Base-by-base conservation (phyloP, 2,888 invertebrate species). In the Blastobasis adustella region DNA sequence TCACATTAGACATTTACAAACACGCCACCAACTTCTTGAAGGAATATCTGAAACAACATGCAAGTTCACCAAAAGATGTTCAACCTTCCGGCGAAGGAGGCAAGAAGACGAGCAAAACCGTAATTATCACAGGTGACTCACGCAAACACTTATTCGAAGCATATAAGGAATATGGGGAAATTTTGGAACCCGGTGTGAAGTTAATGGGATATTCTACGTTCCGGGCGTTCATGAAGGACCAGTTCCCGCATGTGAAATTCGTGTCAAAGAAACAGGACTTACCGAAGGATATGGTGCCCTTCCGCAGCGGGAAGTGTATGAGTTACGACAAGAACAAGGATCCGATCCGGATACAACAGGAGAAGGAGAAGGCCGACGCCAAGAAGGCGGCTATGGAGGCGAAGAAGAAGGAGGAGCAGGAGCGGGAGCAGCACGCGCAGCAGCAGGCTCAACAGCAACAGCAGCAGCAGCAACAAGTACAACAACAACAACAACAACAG, bases 191-290 rank as follows among this genome's bases (percentile, higher is more conserved):
- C 0, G 91, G 91, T 50, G 91, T 93, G 9, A 94, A 94, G 76
- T 81, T 93, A 10, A 94, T 95, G 94, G 94, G 94, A 0, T 95
- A 94, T 66, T 93, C 94, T 1, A 94, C 94, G 7, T 95, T 95
- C 80, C 87, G 94, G 57, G 92, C 94, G 63, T 95, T 94, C 69
- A 93, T 95, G 92, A 94, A 94, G 70, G 93, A 94, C 63, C 94
- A 94, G 69, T 95, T 94, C 74, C 94, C 94, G 1, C 92, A 94
- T 64, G 92, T 94, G 5, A 93, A 92, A 69, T 94, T 94, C 68
- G 93, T 92, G 56, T 91, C 91, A 0, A 92, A 91, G 65, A 89
- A 87, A 59, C 82, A 87, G 56, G 85, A 89, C 51, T 59, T 87
- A 50, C 79, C 84, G 5, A 89, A 89, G 63, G 88, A 89, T 36